Percentiles rank a stretch among this genome's conserved stretches.
Conservation (phyloP, 2,113 vertebrate species). For the Brachypodius melanocephalos region DNA sequence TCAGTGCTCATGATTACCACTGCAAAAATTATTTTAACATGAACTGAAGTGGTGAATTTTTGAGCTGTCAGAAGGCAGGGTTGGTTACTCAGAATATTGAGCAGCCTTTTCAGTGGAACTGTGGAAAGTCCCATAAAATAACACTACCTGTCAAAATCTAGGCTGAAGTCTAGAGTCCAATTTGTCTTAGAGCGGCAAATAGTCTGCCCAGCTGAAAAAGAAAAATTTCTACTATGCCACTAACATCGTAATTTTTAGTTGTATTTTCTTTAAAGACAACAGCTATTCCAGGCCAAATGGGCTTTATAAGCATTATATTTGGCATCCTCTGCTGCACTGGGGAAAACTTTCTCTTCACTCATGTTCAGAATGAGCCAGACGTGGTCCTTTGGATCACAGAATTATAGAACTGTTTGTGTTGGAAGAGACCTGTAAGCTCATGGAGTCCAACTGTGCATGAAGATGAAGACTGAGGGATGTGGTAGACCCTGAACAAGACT, state of each 20-base stretch:
- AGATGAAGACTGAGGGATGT: background rate
- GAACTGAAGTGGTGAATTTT: constrained; percentile 66
- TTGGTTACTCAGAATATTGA: constrained; percentile 61
- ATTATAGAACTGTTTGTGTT: background rate
- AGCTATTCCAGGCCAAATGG: background rate
- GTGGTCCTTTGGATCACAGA: background rate
- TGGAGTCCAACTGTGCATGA: fast-evolving
- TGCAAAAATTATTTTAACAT: constrained; percentile 72
- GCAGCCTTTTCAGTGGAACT: constrained; percentile 59
- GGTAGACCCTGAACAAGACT: background rate
- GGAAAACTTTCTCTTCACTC: background rate
- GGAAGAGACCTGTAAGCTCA: background rate
- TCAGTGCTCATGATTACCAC: constrained; percentile 69
- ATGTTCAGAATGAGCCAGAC: background rate
- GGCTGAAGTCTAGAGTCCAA: background rate
- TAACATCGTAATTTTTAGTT: background rate
- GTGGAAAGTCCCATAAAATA: constrained; percentile 38
- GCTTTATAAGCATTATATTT: background rate
- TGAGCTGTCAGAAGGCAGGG: constrained; percentile 50
- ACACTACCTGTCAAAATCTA: background rate
- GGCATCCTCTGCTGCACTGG: background rate
- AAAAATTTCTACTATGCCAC: background rate
- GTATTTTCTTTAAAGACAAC: background rate
- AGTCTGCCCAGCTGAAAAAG: background rate
- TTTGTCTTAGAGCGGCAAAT: background rate